These are phyloP conservation scores for Muscidifurax raptorellus DNA, from an alignment of 1,140 invertebrate genomes.

Conservation along the genomic window DNA sequence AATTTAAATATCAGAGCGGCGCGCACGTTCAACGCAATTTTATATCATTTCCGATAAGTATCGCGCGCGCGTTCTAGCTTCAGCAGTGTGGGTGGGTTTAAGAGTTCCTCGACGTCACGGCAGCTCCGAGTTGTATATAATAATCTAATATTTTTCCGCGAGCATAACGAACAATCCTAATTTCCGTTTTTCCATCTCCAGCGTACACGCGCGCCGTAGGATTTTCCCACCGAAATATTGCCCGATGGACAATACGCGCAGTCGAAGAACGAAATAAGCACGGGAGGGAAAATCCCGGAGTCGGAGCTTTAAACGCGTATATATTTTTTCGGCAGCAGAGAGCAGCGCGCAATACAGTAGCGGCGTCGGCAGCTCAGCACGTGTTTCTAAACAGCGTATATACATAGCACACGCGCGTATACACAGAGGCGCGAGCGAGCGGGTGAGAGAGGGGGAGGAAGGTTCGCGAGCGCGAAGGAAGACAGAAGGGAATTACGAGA, in stretches of 20 bases:
- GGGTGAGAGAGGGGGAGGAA: background rate
- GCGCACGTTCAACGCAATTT: slow-evolving; percentile 73
- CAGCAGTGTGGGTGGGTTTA: slow-evolving; percentile 5
- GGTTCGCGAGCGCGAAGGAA: slow-evolving; percentile 14
- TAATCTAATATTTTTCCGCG: background rate
- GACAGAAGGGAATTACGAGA: slow-evolving; percentile 26
- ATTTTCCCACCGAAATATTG: background rate
- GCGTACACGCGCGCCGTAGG: too few relatives aligned
- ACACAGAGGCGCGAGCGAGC: slow-evolving; percentile 56
- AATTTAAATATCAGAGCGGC: slow-evolving; percentile 76
- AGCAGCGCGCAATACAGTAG: slow-evolving; percentile 20
- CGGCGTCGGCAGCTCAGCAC: slow-evolving; percentile 50
- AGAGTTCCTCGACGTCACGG: slow-evolving; percentile 8
- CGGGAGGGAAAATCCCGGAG: slow-evolving; percentile 48
- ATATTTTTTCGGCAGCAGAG: slow-evolving; percentile 30
- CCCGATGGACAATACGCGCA: too few relatives aligned
- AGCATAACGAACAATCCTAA: too few relatives aligned
- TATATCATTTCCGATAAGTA: slow-evolving; percentile 76
- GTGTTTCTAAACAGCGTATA: slow-evolving; percentile 62
- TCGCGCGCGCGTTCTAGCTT: slow-evolving; percentile 56
- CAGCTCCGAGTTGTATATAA: background rate
- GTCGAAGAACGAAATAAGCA: too few relatives aligned
- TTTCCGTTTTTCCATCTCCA: too few relatives aligned
- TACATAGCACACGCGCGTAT: slow-evolving; percentile 52
- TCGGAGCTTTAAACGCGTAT: slow-evolving; percentile 44